phyloP scores from a whole-genome alignment of 2,113 vertebrate species.

The Malurus alboscapulatus region DNA sequence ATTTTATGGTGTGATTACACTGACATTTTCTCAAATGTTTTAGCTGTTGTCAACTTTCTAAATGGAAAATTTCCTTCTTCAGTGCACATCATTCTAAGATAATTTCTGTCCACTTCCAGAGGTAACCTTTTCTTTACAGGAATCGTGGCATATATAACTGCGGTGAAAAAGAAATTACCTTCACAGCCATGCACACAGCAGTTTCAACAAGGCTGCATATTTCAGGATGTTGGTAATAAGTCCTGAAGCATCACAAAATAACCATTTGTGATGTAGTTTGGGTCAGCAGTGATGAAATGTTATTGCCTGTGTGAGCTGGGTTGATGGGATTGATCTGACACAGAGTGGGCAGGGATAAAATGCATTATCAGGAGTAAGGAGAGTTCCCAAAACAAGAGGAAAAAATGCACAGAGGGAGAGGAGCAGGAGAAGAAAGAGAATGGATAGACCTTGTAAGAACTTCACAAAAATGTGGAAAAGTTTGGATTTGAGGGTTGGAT shows the following conservation, averaged over 20 bases:
- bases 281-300: background rate
- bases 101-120: background rate
- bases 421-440: background rate
- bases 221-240: background rate
- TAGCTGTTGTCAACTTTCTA: background rate
- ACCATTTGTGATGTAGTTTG: background rate
- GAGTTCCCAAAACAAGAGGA: background rate
- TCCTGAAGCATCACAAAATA: background rate
- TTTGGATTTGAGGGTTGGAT: background rate
- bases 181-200: background rate
- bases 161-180: background rate
- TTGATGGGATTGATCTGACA: background rate
- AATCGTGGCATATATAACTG: background rate
- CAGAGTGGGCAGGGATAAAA: fast-evolving
- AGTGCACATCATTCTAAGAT: background rate
- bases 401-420: background rate
- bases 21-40: background rate
- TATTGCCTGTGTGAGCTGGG: background rate
- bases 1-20: background rate
- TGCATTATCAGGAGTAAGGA: background rate
- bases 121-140: background rate
- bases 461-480: background rate
- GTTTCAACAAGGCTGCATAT: background rate
- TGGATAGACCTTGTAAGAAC: background rate
- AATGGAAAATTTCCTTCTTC: background rate